Evolutionary conservation across 2,888 invertebrate species (phyloP), one percentile per base, ranked within the genome.

Genomic region (Bombylius major): DNA sequence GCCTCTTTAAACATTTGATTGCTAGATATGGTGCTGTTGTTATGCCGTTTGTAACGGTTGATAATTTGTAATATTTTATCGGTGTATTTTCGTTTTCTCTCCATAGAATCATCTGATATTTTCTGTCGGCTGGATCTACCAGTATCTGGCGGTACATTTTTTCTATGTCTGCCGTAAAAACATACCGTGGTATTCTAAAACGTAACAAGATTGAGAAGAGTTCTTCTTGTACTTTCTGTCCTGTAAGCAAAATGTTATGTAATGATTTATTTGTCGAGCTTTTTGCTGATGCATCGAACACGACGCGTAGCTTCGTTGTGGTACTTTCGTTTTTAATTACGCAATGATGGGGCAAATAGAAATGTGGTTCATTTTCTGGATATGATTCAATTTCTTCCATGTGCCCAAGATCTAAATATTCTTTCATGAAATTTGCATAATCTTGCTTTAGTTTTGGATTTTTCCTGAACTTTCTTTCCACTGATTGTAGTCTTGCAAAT

Each of bases 81-180:
- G 5, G 8, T n/a, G 33, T 4, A 4, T 50, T 23, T 3, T 8
- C 4, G n/a, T 8, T 36, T n/a, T 54, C 34, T 53, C 54, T 39
- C 49, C 54, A 54, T 23, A 54, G 23, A 42, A 50, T 46, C 46
- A 36, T 51, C 42, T 51, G 51, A 50, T 45, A 51, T 54, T 58
- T 58, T 57, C 54, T 51, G 50, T 61, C 54, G 61, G 63, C 46
- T 64, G 73, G 72, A 55, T 56, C 32, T 3, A 66, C 53, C 5
- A 48, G 4, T 5, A 68, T 61, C 53, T 65, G 63, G 1, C 62
- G 59, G 51, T 63, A 67, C 61, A 67, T 66, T 51, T 65, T 60
- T 5, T 56, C 56, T 9, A 69, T 61, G 50, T 67, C 67, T 3
- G 62, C 64, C 4, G 54, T 55, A 7, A 66, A 51, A 1, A 62